Evolutionary conservation across 2,797 vertebrate genomes (phyloP), one percentile per base, ranked within the genome.

Genomic region (Telmatherina bonti): DNA sequence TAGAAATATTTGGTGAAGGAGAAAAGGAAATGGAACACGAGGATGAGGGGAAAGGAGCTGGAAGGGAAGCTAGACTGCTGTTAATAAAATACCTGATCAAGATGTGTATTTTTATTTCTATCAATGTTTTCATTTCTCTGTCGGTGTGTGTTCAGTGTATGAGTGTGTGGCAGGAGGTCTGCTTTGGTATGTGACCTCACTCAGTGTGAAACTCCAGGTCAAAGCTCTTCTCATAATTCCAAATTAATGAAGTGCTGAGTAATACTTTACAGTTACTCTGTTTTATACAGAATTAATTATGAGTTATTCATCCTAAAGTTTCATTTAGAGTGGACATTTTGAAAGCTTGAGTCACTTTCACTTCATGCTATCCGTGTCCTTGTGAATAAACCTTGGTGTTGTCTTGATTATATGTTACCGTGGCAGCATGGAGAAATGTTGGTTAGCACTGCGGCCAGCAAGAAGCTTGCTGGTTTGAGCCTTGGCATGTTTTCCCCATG

Each of bases 241-340:
- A 82, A 78, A 74, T 70, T 85, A 87, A 91, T 92, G 61, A 89
- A 84, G 53, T 47, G 35, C 30, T 67, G 26, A 52, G 29, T 62
- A 12, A 8, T 16, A 53, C 35, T 33, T 62, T 4, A 49, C 9
- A 12, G 22, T 66, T 52, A 2, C 24, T 31, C 31, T 24, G 1
- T 52, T 24, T 24, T 7, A 52, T 26, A 5, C 11, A 13, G 24
- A 43, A 18, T 24, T 49, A 3, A 4, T 3, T 5, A 0, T 52
- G 4, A 13, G 2, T 52, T 51, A 24, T 36, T 36, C 2, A n/a
- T 52, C 8, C 12, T 3, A 52, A 26, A 26, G 49, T 27, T 52
- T 52, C 5, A 16, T 38, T 38, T 5, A 15, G 13, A 38, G 36
- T 38, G 13, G n/a, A n/a, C n/a, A n/a, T n/a, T 43, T 43, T 18